Evolutionary conservation across 2,888 invertebrate genomes (phyloP).

Genomic region (Cerceris ruficornis): DNA sequence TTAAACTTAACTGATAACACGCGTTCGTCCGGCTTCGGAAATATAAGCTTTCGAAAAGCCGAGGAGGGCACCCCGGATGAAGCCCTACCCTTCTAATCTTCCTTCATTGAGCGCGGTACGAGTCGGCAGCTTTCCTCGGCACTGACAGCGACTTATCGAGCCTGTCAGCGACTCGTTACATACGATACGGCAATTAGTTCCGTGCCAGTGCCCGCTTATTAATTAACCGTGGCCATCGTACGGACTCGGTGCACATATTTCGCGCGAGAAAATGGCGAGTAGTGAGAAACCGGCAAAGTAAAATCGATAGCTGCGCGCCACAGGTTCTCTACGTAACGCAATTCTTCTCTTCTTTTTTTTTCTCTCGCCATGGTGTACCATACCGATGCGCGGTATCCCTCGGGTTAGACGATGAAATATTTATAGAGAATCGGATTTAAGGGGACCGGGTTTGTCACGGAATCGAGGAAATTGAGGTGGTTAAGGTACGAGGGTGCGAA

Average conservation of each 20-base stretch:
- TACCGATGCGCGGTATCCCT: not conserved
- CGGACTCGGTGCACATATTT: not conserved
- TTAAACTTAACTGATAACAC: conserved; percentile 60
- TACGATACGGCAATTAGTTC: conserved; percentile 52
- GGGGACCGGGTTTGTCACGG: conserved; percentile 6
- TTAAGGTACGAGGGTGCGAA: conserved; percentile 10
- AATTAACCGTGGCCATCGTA: conserved; percentile 46
- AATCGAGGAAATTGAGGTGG: conserved; percentile 8
- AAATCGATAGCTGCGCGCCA: conserved; percentile 43
- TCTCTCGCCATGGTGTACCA: not conserved
- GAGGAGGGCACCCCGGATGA: conserved; percentile 22
- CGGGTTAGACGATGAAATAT: not conserved
- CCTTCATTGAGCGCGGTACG: conserved; percentile 32
- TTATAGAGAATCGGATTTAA: conserved; percentile 13
- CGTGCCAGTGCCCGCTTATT: conserved; percentile 49
- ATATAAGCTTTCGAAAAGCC: conserved; percentile 44
- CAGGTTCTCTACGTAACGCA: not conserved
- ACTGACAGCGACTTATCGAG: conserved; percentile 59
- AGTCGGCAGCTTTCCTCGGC: conserved; percentile 20
- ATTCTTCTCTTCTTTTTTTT: not conserved
- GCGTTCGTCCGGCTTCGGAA: conserved; percentile 61
- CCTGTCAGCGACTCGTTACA: conserved; percentile 59
- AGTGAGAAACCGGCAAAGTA: conserved; percentile 3
- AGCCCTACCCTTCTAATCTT: conserved; percentile 48
- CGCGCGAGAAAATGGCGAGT: not conserved